phyloP scores from a whole-genome alignment of 2,113 vertebrate species.

The Archocentrus centrarchus region DNA sequence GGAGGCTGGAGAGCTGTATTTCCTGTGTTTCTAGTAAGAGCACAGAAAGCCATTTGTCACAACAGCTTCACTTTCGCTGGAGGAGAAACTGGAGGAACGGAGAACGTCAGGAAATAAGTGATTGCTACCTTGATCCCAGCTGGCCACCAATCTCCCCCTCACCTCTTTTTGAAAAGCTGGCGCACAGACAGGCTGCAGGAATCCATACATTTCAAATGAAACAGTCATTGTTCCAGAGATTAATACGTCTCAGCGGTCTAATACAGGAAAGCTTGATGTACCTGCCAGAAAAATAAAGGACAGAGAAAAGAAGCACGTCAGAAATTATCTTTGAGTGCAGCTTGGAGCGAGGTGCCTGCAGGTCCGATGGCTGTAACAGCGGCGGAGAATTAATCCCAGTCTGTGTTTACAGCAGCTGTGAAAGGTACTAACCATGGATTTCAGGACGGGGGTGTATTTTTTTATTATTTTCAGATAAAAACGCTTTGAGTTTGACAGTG shows the following conservation, averaged over 20 bases:
- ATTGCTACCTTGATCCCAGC: conserved; percentile 56
- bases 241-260: conserved; percentile 17
- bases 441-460: not conserved
- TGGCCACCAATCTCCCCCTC: conserved; percentile 47
- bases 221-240: conserved; percentile 45
- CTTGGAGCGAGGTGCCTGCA: not conserved
- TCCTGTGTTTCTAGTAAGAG: conserved; percentile 20
- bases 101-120: conserved; percentile 54
- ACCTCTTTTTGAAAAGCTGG: conserved; percentile 9
- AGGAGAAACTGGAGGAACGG: conserved; percentile 24
- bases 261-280: conserved; percentile 47
- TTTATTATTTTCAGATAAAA: not conserved
- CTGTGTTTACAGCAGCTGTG: conserved; percentile 22
- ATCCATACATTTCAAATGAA: conserved; percentile 61
- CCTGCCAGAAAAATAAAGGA: conserved; percentile 53
- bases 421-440: not conserved
- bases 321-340: conserved; percentile 44
- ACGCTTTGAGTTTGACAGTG: not conserved
- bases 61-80: conserved; percentile 28
- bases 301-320: conserved; percentile 35
- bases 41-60: conserved; percentile 48
- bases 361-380: not conserved
- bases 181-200: conserved; percentile 12
- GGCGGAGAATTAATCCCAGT: conserved; percentile 16
- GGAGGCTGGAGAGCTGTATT: conserved; percentile 5